Evolutionary conservation across 2,888 invertebrate genomes (phyloP).

Genomic region (Barypeithes pellucidus): DNA sequence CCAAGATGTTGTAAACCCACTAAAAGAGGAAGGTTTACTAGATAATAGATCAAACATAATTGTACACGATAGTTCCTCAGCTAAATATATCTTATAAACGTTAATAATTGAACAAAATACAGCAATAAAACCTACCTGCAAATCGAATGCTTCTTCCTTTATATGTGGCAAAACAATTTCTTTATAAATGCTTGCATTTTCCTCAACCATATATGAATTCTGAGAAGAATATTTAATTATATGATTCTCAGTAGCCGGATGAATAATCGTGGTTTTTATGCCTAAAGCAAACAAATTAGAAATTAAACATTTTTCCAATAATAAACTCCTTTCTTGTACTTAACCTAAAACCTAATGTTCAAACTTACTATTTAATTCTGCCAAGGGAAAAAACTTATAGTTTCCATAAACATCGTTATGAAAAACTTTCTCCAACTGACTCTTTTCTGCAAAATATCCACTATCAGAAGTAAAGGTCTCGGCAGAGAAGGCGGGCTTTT

Average conservation of each 20-base stretch:
- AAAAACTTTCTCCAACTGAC: slow-evolving; percentile 77
- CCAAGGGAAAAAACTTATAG: slow-evolving; percentile 79
- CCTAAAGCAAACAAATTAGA: slow-evolving; percentile 72
- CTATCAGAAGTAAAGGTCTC: slow-evolving; percentile 73
- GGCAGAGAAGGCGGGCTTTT: slow-evolving; percentile 86
- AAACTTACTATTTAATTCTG: slow-evolving; percentile 75
- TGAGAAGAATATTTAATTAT: slow-evolving; percentile 89
- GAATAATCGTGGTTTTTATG: slow-evolving; percentile 90
- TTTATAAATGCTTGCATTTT: slow-evolving; percentile 88
- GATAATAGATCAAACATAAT: too few species aligned
- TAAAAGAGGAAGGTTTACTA: slow-evolving; percentile 70
- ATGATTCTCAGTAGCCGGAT: slow-evolving; percentile 95
- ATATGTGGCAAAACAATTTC: slow-evolving; percentile 86
- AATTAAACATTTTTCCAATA: background rate
- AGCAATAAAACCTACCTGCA: slow-evolving; percentile 76
- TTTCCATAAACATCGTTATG: slow-evolving; percentile 90
- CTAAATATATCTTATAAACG: too few species aligned
- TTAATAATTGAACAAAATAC: background rate
- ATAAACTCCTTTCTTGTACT: background rate
- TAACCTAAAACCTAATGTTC: slow-evolving; percentile 24
- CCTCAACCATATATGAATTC: slow-evolving; percentile 83
- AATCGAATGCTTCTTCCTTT: slow-evolving; percentile 80
- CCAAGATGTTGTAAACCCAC: slow-evolving; percentile 98
- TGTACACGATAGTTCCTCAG: too few species aligned
- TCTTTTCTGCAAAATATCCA: slow-evolving; percentile 76